Percentiles rank a stretch among this genome's conserved stretches.
These are phyloP conservation scores for Drosophila siamana DNA, from an alignment of 2,888 invertebrate genomes.

Conservation along the genomic window DNA sequence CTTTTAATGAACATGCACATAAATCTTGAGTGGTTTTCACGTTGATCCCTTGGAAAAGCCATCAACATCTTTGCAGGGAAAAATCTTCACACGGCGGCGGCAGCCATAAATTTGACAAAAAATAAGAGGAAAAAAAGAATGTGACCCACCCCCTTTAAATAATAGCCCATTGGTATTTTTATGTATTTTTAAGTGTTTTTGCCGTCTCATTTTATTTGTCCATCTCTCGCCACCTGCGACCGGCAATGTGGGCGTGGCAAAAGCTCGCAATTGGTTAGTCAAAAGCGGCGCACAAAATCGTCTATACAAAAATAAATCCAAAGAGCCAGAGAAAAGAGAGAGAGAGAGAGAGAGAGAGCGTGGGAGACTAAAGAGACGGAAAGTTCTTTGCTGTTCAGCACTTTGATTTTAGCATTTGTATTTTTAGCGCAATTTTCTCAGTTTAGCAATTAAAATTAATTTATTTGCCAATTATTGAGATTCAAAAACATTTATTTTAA, in stretches of 20 bases:
- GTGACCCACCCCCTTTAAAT: neutral
- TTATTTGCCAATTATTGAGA: constrained; percentile 79
- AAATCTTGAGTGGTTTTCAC: constrained; percentile 57
- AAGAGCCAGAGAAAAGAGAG: neutral
- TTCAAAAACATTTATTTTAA: constrained; percentile 78
- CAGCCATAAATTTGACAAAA: constrained; percentile 49
- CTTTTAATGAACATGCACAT: constrained; percentile 55
- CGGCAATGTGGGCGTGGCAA: constrained; percentile 59
- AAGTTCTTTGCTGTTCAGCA: neutral
- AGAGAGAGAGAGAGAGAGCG: constrained; percentile 3
- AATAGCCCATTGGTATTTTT: constrained; percentile 68
- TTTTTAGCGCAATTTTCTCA: constrained; percentile 58
- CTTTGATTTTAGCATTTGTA: constrained; percentile 38
- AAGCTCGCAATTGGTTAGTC: constrained; percentile 58
- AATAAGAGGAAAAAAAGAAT: neutral
- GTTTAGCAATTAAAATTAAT: constrained; percentile 75
- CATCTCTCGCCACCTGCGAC: constrained; percentile 65
- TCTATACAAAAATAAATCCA: constrained; percentile 43
- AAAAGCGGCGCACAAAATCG: constrained; percentile 33
- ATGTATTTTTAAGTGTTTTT: constrained; percentile 78
- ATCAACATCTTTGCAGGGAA: constrained; percentile 35
- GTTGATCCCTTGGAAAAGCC: constrained; percentile 49
- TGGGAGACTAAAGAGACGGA: neutral
- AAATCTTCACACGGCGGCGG: constrained; percentile 48
- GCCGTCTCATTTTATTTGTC: constrained; percentile 19